Conservation (phyloP, 2,888 invertebrate genomes). For the Helicoverpa assulta region DNA sequence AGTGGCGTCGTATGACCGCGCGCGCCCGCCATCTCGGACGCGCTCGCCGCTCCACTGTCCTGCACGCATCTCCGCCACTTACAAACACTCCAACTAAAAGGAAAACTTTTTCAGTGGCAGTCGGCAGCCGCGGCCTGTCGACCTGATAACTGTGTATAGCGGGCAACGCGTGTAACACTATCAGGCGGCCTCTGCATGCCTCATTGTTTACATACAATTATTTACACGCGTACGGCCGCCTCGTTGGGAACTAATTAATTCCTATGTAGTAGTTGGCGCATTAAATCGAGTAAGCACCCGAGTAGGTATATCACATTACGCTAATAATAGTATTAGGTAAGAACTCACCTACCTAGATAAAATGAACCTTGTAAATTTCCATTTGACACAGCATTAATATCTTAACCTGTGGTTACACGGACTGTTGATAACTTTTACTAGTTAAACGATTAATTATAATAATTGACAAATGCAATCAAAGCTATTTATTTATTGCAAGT, state of each 20-base stretch:
- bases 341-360: slow-evolving; percentile 3
- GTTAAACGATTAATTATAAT: too few species aligned
- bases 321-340: slow-evolving; percentile 16
- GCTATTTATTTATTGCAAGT: too few species aligned
- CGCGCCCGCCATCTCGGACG: slow-evolving; percentile 72
- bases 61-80: slow-evolving; percentile 41
- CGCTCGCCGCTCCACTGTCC: slow-evolving; percentile 65
- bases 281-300: slow-evolving; percentile 24
- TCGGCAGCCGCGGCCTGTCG: slow-evolving; percentile 3
- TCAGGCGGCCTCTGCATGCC: slow-evolving; percentile 57
- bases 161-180: slow-evolving; percentile 36
- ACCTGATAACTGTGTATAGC: background rate
- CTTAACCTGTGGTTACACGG: slow-evolving; percentile 9
- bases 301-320: slow-evolving; percentile 19
- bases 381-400: slow-evolving; percentile 20
- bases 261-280: slow-evolving; percentile 42
- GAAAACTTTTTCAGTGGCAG: slow-evolving; percentile 36
- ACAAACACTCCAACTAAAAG: slow-evolving; percentile 24
- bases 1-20: slow-evolving; percentile 82
- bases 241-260: slow-evolving; percentile 36
- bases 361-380: slow-evolving; percentile 16
- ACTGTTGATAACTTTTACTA: slow-evolving; percentile 17
- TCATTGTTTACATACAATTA: slow-evolving; percentile 64
- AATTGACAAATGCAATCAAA: too few species aligned
- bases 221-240: slow-evolving; percentile 45